These are phyloP conservation scores for Todiramphus saurophagus DNA, from an alignment of 2,113 vertebrate genomes.

Conservation along the genomic window DNA sequence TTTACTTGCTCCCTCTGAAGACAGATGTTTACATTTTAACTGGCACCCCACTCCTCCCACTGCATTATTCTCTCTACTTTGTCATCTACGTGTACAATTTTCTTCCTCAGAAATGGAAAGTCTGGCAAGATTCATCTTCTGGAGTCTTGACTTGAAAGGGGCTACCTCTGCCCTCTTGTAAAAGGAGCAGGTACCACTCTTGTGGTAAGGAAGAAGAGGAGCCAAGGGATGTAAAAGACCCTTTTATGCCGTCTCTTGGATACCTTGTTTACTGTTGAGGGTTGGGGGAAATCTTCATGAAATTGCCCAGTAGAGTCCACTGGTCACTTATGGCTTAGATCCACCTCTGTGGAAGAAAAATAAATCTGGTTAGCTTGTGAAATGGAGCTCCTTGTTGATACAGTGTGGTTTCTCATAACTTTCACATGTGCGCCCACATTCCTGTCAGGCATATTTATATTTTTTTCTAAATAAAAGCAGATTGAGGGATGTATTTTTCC, in stretches of 20 bases:
- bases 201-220: not conserved
- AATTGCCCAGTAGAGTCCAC: not conserved
- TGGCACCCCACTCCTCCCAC: not conserved
- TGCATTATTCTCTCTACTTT: not conserved
- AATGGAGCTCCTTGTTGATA: not conserved
- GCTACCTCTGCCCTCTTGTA: not conserved
- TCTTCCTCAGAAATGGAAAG: not conserved
- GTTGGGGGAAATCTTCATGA: not conserved
- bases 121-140: too few species aligned
- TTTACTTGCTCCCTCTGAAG: not conserved
- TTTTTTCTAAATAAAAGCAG: slow-evolving; percentile 13
- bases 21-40: not conserved
- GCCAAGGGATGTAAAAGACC: not conserved
- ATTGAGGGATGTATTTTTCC: slow-evolving; percentile 36
- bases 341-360: not conserved
- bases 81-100: not conserved
- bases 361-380: not conserved
- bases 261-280: not conserved
- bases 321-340: not conserved
- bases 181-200: not conserved
- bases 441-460: slow-evolving; percentile 1
- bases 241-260: not conserved
- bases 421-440: not conserved
- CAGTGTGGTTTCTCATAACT: not conserved
- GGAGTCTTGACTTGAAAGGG: not conserved